Base-by-base conservation (phyloP, 2,113 vertebrate genomes). In the Acinonyx jubatus region DNA sequence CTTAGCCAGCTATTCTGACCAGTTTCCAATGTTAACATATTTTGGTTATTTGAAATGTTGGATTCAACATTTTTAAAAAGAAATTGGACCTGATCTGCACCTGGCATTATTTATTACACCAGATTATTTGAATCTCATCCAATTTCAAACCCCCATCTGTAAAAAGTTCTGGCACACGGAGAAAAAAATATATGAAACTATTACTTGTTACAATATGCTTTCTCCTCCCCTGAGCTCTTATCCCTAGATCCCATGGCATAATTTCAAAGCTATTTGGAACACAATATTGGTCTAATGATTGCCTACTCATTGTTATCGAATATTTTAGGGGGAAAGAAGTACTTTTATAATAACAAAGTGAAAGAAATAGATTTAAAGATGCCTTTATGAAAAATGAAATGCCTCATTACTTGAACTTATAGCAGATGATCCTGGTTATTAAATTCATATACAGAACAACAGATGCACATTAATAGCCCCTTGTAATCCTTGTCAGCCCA, bases 11-110 rank as follows among this genome's bases (percentile, higher is more conserved):
- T 65, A 14, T 97, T 98, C 96, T 98, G 98, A 87, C 97, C 66
- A 68, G 65, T 81, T 98, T 98, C 97, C 97, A 98, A 96, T 41
- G 82, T 97, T 91, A 97, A 97, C 87, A 96, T 98, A 97, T 97
- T 98, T 98, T 98, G 92, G 55, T 98, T 97, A 94, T 96, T 95
- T 97, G 94, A 98, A 91, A 83, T 73, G 76, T 63, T 88, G 93
- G 83, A 89, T 90, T 97, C 63, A 98, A 98, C 69, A 94, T 90
- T 91, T 98, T 96, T 3, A 97, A 98, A 96, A 98, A 96, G 57
- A 98, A 97, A 96, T 97, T 95, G 81, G 89, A 97, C 89, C 38
- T 97, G 79, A 98, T 94, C 97, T 97, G 68, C 89, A 91, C 94
- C 95, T 99, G 97, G 91, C 36, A 98, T 98, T 98, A 96, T 95